Evolutionary conservation across 64 coral and sea anemone species (phyloP).

Genomic region (Montipora cactus): DNA sequence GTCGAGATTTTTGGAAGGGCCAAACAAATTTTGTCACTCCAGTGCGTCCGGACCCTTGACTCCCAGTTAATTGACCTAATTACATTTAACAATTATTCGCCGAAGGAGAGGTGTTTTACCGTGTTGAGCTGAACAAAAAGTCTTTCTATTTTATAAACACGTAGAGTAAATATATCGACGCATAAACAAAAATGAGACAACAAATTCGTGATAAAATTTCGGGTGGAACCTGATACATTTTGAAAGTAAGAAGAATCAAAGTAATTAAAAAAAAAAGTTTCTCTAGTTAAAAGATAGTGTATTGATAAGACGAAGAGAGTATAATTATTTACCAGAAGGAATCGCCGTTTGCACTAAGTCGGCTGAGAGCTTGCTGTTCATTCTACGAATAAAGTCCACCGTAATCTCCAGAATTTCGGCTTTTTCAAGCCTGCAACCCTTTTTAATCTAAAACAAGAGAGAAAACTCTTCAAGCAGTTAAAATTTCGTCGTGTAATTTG

Average conservation of each 20-base stretch:
- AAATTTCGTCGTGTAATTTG: neutral
- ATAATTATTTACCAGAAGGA: neutral
- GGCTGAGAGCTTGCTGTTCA: neutral
- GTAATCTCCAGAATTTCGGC: slow-evolving; percentile 35
- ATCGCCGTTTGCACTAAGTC: neutral
- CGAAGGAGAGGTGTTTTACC: no score
- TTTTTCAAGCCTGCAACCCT: slow-evolving; percentile 52
- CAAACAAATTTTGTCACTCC: no score
- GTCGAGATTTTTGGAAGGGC: no score
- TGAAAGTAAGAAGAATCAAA: neutral
- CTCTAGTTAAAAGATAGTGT: neutral
- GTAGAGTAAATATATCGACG: no score
- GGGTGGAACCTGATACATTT: no score
- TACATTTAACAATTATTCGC: no score
- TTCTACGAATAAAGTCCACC: slow-evolving; percentile 17
- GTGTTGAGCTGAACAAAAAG: no score
- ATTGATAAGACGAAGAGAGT: neutral
- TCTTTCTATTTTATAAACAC: no score
- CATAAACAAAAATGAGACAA: no score
- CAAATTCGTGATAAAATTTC: no score
- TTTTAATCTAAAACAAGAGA: neutral
- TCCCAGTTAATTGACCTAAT: no score
- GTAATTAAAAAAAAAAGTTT: neutral
- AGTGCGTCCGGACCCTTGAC: no score
- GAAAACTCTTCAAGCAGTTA: neutral